Conservation (phyloP, 2,888 invertebrate genomes). For the Pollenia labialis region DNA sequence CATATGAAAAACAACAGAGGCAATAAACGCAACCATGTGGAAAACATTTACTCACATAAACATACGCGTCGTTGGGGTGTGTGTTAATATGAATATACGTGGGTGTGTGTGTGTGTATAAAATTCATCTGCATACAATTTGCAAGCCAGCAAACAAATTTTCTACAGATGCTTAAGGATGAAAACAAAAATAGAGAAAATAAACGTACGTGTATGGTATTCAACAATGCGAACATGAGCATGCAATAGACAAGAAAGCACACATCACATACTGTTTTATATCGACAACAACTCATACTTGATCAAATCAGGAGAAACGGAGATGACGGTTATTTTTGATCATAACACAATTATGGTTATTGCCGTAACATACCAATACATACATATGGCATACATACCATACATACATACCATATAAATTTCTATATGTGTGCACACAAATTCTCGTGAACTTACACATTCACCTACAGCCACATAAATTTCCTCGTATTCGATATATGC, state of each 20-base stretch:
- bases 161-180: slow-evolving; percentile 53
- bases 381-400: slow-evolving; percentile 24
- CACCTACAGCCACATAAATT: slow-evolving; percentile 8
- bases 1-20: slow-evolving; percentile 48
- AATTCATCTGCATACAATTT: slow-evolving; percentile 55
- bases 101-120: slow-evolving; percentile 18
- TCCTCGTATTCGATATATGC: slow-evolving; percentile 4
- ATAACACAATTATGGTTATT: slow-evolving; percentile 70
- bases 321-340: slow-evolving; percentile 65
- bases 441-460: background rate
- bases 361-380: slow-evolving; percentile 45
- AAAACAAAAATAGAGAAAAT: slow-evolving; percentile 5
- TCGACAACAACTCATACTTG: slow-evolving; percentile 5
- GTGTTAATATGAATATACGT: background rate
- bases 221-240: slow-evolving; percentile 22
- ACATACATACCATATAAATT: background rate
- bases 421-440: background rate
- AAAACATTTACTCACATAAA: slow-evolving; percentile 44
- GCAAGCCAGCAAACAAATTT: slow-evolving; percentile 45
- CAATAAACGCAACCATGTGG: slow-evolving; percentile 65
- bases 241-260: slow-evolving; percentile 48
- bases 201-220: slow-evolving; percentile 5
- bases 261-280: slow-evolving; percentile 46
- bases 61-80: background rate
- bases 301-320: slow-evolving; percentile 39